A percentile compares a stretch with the other conserved stretches of the same genome.
These are phyloP conservation scores for Hippolais icterina DNA, from an alignment of 2,113 vertebrate species.

Conservation along the genomic window DNA sequence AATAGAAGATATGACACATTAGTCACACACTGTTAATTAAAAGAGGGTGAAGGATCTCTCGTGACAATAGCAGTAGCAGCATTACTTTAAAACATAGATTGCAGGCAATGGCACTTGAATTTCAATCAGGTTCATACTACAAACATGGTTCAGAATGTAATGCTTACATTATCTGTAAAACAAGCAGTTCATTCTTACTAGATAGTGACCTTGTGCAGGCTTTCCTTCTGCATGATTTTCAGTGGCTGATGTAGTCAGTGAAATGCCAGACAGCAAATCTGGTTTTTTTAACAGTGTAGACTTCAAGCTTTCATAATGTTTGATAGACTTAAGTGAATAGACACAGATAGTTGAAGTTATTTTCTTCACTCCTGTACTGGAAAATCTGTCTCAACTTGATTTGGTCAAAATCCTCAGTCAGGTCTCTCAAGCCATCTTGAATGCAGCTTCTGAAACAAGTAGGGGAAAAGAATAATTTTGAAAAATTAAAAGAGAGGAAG, in stretches of 20 bases:
- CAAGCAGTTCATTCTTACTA: neutral
- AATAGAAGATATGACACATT: neutral
- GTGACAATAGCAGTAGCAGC: neutral
- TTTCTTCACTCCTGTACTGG: neutral
- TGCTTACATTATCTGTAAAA: neutral
- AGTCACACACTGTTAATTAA: neutral
- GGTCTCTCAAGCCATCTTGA: neutral
- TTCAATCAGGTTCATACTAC: neutral
- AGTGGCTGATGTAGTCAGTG: neutral
- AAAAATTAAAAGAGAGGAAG: too few species aligned
- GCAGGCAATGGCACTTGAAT: neutral
- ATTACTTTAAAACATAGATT: neutral
- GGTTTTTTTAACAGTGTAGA: neutral
- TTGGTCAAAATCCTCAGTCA: neutral
- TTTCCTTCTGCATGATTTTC: neutral
- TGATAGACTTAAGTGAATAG: neutral
- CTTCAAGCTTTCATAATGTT: neutral
- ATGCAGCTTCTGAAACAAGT: neutral
- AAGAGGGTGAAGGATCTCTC: constrained; percentile 4
- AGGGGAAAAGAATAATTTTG: neutral
- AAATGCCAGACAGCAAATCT: neutral
- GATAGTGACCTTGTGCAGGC: neutral
- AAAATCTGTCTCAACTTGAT: neutral
- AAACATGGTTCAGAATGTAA: neutral
- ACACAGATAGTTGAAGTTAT: neutral